phyloP scores from a whole-genome alignment of 2,888 invertebrate genomes.

The Fabriciana adippe region DNA sequence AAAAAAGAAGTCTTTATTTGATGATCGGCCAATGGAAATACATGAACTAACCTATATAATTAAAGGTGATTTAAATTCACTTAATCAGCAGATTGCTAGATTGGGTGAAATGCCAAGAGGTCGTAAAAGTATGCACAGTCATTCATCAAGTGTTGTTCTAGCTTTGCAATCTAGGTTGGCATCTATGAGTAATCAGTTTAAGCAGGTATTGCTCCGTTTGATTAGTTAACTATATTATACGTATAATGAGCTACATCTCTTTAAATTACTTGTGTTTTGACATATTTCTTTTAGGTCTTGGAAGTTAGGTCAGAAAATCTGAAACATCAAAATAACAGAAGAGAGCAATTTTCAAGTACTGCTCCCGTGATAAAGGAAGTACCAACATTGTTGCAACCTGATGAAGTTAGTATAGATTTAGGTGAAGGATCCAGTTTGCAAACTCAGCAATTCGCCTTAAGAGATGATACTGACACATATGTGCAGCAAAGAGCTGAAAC shows the following conservation, averaged over 20 bases:
- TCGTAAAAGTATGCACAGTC: conserved; percentile 92
- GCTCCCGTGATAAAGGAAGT: conserved; percentile 74
- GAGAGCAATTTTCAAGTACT: conserved; percentile 90
- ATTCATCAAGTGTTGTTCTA: conserved; percentile 96
- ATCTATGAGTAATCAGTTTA: conserved; percentile 98
- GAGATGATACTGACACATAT: conserved; percentile 94
- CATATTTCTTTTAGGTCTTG: conserved; percentile 83
- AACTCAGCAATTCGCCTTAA: conserved; percentile 87
- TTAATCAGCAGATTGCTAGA: conserved; percentile 98
- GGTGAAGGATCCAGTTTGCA: conserved; percentile 80
- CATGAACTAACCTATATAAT: conserved; percentile 98
- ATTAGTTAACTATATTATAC: neutral
- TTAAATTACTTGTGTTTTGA: neutral
- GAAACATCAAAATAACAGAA: conserved; percentile 95
- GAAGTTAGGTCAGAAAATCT: conserved; percentile 99
- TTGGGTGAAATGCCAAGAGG: conserved; percentile 91
- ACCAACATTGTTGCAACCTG: conserved; percentile 81
- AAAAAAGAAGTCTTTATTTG: conserved; percentile 98
- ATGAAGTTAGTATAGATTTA: conserved; percentile 93
- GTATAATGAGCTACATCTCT: neutral
- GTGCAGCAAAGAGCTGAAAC: conserved; percentile 96
- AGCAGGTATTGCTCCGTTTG: conserved; percentile 82
- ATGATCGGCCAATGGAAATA: conserved; percentile 97
- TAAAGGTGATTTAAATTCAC: conserved; percentile 95
- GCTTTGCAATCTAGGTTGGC: conserved; percentile 97